Percentiles rank a stretch among this genome's conserved stretches.
Conservation (phyloP, 1,140 invertebrate genomes). For the Mactra quadrangularis region DNA sequence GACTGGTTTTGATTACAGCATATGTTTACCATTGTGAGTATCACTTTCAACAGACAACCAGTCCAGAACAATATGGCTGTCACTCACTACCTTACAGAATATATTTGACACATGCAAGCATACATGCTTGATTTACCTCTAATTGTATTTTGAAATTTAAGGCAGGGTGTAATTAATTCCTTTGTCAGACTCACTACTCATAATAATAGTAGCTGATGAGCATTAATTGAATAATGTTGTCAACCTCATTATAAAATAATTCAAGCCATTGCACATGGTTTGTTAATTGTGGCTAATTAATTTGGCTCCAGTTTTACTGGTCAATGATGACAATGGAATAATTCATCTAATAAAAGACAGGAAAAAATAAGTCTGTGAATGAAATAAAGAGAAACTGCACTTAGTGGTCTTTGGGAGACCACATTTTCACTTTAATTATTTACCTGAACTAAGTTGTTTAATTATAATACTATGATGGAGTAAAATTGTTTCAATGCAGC, state of each 20-base stretch:
- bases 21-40: slow-evolving; percentile 52
- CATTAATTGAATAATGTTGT: not conserved
- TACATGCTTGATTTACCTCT: slow-evolving; percentile 45
- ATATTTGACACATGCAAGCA: slow-evolving; percentile 46
- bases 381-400: too few species aligned
- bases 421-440: too few species aligned
- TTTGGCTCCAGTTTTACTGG: not conserved
- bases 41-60: slow-evolving; percentile 45
- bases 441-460: too few species aligned
- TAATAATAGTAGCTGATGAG: not conserved
- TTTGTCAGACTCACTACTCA: not conserved
- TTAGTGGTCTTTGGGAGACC: too few species aligned
- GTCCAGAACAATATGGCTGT: slow-evolving; percentile 48
- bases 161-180: slow-evolving; percentile 24
- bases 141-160: slow-evolving; percentile 46
- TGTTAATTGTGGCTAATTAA: not conserved
- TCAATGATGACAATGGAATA: not conserved
- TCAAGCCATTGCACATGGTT: not conserved
- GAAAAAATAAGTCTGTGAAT: slow-evolving; percentile 6
- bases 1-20: slow-evolving; percentile 52
- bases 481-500: too few species aligned
- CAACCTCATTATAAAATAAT: slow-evolving; percentile 4
- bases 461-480: too few species aligned
- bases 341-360: not conserved
- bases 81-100: slow-evolving; percentile 34